These are phyloP conservation scores for Antennarius maculatus DNA, from an alignment of 2,797 vertebrate species.

Conservation along the genomic window DNA sequence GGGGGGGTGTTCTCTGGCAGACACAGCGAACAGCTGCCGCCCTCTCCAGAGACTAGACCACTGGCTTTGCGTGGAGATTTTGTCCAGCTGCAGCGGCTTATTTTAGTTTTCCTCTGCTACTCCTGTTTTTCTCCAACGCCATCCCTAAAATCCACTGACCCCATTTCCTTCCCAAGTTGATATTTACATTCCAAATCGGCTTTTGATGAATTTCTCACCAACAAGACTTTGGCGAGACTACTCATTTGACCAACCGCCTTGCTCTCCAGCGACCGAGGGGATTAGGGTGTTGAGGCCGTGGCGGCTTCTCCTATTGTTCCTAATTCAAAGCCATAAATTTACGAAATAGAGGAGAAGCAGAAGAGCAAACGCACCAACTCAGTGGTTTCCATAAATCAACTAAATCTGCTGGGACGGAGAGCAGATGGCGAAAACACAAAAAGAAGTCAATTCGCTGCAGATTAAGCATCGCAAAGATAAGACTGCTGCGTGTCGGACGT, in stretches of 20 bases:
- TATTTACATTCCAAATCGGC: slow-evolving; percentile 67
- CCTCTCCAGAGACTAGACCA: slow-evolving; percentile 70
- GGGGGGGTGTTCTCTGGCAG: slow-evolving; percentile 41
- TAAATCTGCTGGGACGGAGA: slow-evolving; percentile 75
- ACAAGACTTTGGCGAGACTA: slow-evolving; percentile 34
- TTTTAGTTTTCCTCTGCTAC: slow-evolving; percentile 68
- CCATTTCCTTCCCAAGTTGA: slow-evolving; percentile 67
- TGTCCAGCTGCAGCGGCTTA: slow-evolving; percentile 76
- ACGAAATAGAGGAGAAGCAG: slow-evolving; percentile 53
- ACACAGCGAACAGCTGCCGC: slow-evolving; percentile 77
- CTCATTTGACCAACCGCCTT: slow-evolving; percentile 48
- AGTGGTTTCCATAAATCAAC: slow-evolving; percentile 77
- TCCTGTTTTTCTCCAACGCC: slow-evolving; percentile 34
- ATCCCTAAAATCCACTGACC: slow-evolving; percentile 74
- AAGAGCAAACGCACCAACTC: slow-evolving; percentile 42
- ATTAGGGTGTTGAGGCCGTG: slow-evolving; percentile 43
- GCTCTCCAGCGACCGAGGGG: slow-evolving; percentile 43
- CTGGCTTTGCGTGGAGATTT: slow-evolving; percentile 63
- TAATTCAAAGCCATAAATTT: slow-evolving; percentile 75
- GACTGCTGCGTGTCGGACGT: slow-evolving; percentile 53
- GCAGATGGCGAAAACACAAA: slow-evolving; percentile 76
- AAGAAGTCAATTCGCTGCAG: slow-evolving; percentile 66
- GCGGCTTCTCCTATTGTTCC: slow-evolving; percentile 65
- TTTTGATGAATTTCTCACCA: slow-evolving; percentile 52
- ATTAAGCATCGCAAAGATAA: slow-evolving; percentile 66